Conservation (phyloP, 2,797 vertebrate species). For the Craterocephalus amniculus region DNA sequence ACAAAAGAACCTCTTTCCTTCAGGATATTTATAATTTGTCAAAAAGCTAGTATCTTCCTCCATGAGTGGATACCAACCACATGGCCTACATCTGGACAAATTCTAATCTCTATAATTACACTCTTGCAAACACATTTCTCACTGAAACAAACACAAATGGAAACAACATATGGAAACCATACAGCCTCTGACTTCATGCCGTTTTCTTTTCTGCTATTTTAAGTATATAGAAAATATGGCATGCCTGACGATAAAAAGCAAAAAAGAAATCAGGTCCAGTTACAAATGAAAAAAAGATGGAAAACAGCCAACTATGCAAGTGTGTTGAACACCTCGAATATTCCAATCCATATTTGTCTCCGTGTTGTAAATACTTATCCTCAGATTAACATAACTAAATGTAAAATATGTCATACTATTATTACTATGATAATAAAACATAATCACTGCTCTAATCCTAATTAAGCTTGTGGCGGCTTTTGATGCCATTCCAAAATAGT, state of each 20-base stretch:
- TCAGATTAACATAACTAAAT: slow-evolving; percentile 67
- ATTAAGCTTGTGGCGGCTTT: slow-evolving; percentile 60
- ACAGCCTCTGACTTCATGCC: slow-evolving; percentile 18
- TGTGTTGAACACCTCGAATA: slow-evolving; percentile 24
- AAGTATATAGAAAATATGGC: slow-evolving; percentile 18
- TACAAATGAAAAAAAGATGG: slow-evolving; percentile 7
- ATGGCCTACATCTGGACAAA: slow-evolving; percentile 49
- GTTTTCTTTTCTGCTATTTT: slow-evolving; percentile 18
- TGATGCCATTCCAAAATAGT: slow-evolving; percentile 59
- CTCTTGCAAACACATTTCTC: slow-evolving; percentile 9
- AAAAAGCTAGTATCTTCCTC: slow-evolving; percentile 45
- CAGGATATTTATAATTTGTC: slow-evolving; percentile 51
- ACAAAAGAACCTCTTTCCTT: slow-evolving; percentile 21
- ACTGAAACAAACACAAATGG: slow-evolving; percentile 13
- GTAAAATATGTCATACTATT: slow-evolving; percentile 71
- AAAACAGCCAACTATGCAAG: slow-evolving; percentile 19
- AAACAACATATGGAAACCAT: slow-evolving; percentile 19
- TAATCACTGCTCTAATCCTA: slow-evolving; percentile 66
- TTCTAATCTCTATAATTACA: slow-evolving; percentile 48
- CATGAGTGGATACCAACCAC: slow-evolving; percentile 35
- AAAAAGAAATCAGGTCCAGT: slow-evolving; percentile 18
- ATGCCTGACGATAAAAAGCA: not conserved
- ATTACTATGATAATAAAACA: slow-evolving; percentile 63
- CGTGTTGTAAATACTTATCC: slow-evolving; percentile 63
- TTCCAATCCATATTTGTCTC: slow-evolving; percentile 64